These are phyloP conservation scores for Darevskia nairensis DNA, from an alignment of 2,797 vertebrate genomes.

Conservation along the genomic window DNA sequence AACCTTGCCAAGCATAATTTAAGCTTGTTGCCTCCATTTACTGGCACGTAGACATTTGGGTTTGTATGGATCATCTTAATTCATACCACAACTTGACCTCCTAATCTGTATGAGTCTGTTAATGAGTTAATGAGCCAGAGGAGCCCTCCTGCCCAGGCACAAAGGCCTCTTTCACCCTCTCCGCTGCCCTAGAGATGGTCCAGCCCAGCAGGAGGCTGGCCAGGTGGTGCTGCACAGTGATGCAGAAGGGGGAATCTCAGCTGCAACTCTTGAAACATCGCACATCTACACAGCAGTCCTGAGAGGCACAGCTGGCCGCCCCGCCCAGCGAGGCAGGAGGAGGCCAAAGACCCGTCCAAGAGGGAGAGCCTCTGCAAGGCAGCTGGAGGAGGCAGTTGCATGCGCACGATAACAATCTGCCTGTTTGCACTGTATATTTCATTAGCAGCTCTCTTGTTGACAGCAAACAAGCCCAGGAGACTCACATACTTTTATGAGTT, in stretches of 20 bases:
- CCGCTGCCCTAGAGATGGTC: background rate
- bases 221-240: background rate
- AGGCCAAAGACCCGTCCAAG: background rate
- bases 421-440: constrained; percentile 71
- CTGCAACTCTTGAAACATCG: background rate
- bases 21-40: no score
- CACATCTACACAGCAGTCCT: background rate
- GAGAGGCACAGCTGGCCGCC: no score
- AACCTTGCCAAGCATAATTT: no score
- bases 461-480: constrained; percentile 68
- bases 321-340: background rate
- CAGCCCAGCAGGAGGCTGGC: no score
- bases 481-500: constrained; percentile 30
- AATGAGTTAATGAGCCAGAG: background rate
- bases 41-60: no score
- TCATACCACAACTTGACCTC: no score
- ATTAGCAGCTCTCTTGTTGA: constrained; percentile 73
- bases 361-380: background rate
- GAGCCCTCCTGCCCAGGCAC: background rate
- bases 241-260: background rate
- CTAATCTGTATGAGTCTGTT: no score
- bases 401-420: constrained; percentile 54
- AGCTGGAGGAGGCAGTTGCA: background rate
- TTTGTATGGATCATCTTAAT: no score
- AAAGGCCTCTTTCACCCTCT: background rate